phyloP scores from a whole-genome alignment of 2,888 invertebrate genomes.

The Sesia bembeciformis region DNA sequence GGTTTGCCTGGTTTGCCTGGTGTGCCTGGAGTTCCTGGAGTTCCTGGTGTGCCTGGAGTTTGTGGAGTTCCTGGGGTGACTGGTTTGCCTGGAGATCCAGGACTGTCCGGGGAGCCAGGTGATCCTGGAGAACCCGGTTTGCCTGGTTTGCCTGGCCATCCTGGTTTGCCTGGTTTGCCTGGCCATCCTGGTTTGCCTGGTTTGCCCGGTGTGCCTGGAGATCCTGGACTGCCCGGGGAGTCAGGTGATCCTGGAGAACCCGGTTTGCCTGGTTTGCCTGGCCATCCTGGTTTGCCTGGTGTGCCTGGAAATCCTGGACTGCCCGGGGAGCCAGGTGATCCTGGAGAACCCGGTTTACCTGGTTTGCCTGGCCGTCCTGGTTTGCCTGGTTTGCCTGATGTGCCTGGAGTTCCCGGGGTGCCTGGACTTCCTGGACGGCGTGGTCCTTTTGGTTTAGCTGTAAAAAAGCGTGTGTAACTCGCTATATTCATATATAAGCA shows the following conservation, averaged over 20 bases:
- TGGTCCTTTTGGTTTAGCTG: not conserved
- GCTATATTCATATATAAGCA: too few relatives aligned
- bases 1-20: too few relatives aligned
- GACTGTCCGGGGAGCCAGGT: not conserved
- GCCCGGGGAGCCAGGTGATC: not conserved
- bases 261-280: too few relatives aligned
- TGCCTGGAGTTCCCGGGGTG: constrained; percentile 1
- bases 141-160: too few relatives aligned
- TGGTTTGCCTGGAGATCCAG: not conserved
- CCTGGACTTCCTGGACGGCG: constrained; percentile 1
- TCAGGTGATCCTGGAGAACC: too few relatives aligned
- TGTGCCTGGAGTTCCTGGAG: not conserved
- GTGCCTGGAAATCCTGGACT: not conserved
- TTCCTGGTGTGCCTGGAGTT: constrained; percentile 1
- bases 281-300: too few relatives aligned
- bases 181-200: not conserved
- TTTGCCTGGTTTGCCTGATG: not conserved
- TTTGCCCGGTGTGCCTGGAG: not conserved
- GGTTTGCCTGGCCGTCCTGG: not conserved
- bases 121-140: too few relatives aligned
- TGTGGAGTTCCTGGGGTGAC: not conserved
- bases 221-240: too few relatives aligned
- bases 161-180: not conserved
- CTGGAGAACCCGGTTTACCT: constrained; percentile 1
- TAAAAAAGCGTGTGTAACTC: too few relatives aligned